Percentiles rank a stretch among this genome's conserved stretches.
Evolutionary conservation across 2,113 vertebrate species (phyloP).

Genomic region (Datnioides undecimradiatus): DNA sequence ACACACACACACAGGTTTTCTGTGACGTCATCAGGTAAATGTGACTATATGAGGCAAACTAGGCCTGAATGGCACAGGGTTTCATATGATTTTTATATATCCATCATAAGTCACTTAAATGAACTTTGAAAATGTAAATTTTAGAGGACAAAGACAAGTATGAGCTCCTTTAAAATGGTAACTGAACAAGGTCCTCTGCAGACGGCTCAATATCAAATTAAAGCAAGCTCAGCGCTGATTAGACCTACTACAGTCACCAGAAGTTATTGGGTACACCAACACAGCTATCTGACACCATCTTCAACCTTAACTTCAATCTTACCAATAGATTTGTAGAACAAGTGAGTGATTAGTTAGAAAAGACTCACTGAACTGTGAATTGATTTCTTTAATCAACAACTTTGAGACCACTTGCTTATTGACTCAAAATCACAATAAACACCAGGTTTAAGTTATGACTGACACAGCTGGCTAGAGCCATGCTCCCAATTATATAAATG

Average conservation of each 20-base stretch:
- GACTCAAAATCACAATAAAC: not conserved
- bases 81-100: not conserved
- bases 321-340: constrained; percentile 10
- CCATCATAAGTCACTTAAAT: not conserved
- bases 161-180: not conserved
- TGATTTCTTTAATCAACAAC: constrained; percentile 1
- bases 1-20: too few species aligned
- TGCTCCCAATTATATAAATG: not conserved
- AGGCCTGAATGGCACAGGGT: not conserved
- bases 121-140: not conserved
- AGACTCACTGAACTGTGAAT: not conserved
- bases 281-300: constrained; percentile 4
- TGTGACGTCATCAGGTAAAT: not conserved
- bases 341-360: constrained; percentile 4
- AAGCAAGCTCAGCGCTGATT: not conserved
- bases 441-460: not conserved
- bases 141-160: not conserved
- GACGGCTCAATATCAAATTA: constrained; percentile 1
- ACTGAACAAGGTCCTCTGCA: not conserved
- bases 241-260: not conserved
- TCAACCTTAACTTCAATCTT: constrained; percentile 1
- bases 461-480: not conserved
- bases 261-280: not conserved
- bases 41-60: not conserved
- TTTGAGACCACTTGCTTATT: not conserved